Base-by-base conservation (phyloP, 2,113 vertebrate species). In the Copsychus sechellarum region DNA sequence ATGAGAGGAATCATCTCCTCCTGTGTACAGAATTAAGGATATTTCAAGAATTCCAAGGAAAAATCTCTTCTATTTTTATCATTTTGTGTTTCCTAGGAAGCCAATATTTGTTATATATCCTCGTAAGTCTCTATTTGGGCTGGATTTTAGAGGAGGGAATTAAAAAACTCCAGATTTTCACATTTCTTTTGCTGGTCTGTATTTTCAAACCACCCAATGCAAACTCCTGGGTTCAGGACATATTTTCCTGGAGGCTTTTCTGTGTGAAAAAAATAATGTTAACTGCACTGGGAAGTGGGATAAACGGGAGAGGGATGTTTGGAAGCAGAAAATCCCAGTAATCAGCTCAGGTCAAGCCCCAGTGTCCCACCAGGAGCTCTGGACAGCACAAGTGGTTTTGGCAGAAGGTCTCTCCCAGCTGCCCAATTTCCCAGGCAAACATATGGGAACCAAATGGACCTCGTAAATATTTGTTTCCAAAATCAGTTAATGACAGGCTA, bases 21-120 rank as follows among this genome's bases (percentile, higher is more conserved):
- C 17, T 72, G 12, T 1, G 2, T 74, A 14, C 0, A 2, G 12
- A 60, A 26, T 7, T 57, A 10, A 7, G 5, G 29, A 10, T 36
- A 58, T 23, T 82, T 69, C 34, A 8, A 43, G 8, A 51, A 38
- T 43, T 70, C 14, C 60, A 47, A 10, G 16, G 34, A 0, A 36
- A 8, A 90, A 67, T 18, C 11, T 2, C 7, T 48, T 24, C 0
- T 1, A 5, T 15, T 60, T 77, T 66, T 17, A 22, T 5, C 4
- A 43, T 22, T 40, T 40, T 31, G 3, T 45, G 12, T 26, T 81
- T 72, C 36, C 4, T 15, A 36, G 31, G 22, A 60, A 67, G 34
- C 4, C 34, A 29, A 3, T 8, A 7, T 15, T 2, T 36, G 23
- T 7, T 6, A 7, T 16, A 3, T 16, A 24, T 50, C 33, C 47